These are phyloP conservation scores for Aviceda subcristata DNA, from an alignment of 2,113 vertebrate species.

Conservation along the genomic window DNA sequence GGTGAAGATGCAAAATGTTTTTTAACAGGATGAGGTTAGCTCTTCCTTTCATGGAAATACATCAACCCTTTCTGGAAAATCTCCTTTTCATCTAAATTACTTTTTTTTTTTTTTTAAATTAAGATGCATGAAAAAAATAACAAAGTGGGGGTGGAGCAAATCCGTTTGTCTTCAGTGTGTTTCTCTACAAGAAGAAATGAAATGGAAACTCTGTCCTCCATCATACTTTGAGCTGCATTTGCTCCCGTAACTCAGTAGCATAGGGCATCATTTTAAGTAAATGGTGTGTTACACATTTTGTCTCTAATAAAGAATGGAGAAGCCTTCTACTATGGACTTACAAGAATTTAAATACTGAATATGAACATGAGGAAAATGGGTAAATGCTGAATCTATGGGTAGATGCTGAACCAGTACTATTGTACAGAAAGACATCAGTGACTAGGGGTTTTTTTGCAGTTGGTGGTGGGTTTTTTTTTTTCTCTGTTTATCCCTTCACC, in stretches of 20 bases:
- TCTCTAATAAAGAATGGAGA: not conserved
- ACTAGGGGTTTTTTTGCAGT: not conserved
- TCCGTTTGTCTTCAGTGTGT: not conserved
- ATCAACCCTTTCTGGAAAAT: slow-evolving; percentile 13
- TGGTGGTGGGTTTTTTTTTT: too few relatives aligned
- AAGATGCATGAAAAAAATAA: not conserved
- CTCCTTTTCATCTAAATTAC: not conserved
- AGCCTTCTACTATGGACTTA: not conserved
- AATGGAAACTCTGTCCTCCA: not conserved
- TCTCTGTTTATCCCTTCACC: not conserved
- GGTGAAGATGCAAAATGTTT: not conserved
- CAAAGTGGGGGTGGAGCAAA: not conserved
- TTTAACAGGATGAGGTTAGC: slow-evolving; percentile 67
- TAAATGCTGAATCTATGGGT: not conserved
- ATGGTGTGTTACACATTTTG: not conserved
- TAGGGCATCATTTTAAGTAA: not conserved
- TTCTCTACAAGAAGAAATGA: not conserved
- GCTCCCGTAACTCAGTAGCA: not conserved
- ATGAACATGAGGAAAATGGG: not conserved
- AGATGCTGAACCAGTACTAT: not conserved
- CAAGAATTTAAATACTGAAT: not conserved
- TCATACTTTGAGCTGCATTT: not conserved
- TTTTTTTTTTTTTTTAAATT: not conserved
- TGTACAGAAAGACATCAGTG: not conserved
- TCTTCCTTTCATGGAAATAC: slow-evolving; percentile 49